Conservation (phyloP, 2,888 invertebrate genomes). For the Nomada fucata region DNA sequence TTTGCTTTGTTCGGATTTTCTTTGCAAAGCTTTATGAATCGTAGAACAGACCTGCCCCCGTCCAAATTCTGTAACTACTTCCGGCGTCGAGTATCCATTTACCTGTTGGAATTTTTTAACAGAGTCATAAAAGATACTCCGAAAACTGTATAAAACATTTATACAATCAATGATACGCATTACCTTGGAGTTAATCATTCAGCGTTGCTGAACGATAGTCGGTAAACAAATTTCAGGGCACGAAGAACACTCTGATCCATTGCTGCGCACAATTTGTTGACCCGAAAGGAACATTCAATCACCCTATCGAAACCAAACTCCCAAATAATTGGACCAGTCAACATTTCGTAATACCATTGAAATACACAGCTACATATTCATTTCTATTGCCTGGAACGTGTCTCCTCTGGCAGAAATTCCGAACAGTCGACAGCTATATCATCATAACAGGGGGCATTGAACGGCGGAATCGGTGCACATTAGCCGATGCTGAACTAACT, state of each 20-base stretch:
- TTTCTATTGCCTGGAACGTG: not conserved
- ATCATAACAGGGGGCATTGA: too few species aligned
- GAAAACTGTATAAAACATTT: too few species aligned
- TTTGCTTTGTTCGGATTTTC: not conserved
- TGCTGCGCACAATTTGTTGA: not conserved
- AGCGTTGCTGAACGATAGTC: too few species aligned
- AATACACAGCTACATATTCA: not conserved
- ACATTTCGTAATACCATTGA: not conserved
- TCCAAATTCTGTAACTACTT: too few species aligned
- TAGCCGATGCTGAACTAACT: conserved; percentile 6
- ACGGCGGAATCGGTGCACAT: not conserved
- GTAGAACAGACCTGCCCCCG: not conserved
- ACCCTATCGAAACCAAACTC: not conserved
- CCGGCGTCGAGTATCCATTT: too few species aligned
- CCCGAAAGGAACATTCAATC: not conserved
- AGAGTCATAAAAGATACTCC: too few species aligned
- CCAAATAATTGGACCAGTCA: not conserved
- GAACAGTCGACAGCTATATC: not conserved
- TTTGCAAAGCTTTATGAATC: not conserved
- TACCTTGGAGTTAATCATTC: too few species aligned
- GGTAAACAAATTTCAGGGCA: too few species aligned
- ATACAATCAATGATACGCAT: too few species aligned
- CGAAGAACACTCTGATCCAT: too few species aligned
- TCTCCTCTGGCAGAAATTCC: not conserved
- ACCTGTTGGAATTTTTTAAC: too few species aligned